phyloP scores from a whole-genome alignment of 2,888 invertebrate genomes.

The Cerceris rybyensis region DNA sequence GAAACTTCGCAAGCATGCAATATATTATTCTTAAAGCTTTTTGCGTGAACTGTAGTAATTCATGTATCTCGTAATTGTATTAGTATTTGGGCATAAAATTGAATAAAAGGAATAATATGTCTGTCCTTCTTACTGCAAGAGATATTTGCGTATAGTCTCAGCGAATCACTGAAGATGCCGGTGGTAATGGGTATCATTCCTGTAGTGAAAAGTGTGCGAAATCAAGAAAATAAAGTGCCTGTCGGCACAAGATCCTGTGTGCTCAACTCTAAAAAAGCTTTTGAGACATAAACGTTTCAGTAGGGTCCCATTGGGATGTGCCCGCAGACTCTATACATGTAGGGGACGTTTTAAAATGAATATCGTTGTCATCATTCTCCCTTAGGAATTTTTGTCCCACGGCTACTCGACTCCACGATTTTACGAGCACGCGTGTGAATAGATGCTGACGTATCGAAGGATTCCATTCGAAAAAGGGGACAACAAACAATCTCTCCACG shows the following conservation, averaged over 20 bases:
- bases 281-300: constrained; percentile 55
- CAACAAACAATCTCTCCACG: constrained; percentile 5
- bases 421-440: constrained; percentile 25
- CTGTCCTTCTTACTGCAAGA: no score
- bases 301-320: constrained; percentile 59
- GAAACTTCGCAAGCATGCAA: no score
- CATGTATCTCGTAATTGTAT: no score
- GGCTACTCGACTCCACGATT: constrained; percentile 34
- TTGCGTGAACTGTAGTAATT: no score
- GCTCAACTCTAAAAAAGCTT: constrained; percentile 55
- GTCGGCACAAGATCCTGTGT: constrained; percentile 45
- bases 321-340: constrained; percentile 30
- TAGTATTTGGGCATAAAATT: no score
- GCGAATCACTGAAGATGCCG: background rate
- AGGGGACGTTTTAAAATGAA: constrained; percentile 39
- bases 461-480: background rate
- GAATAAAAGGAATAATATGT: no score
- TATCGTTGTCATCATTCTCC: constrained; percentile 46
- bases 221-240: constrained; percentile 64
- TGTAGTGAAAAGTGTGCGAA: constrained; percentile 57
- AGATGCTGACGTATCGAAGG: constrained; percentile 16
- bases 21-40: no score
- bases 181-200: constrained; percentile 34
- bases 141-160: no score
- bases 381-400: constrained; percentile 51